Conservation (phyloP, 1,140 invertebrate genomes). For the Aphaenogaster floridana region DNA sequence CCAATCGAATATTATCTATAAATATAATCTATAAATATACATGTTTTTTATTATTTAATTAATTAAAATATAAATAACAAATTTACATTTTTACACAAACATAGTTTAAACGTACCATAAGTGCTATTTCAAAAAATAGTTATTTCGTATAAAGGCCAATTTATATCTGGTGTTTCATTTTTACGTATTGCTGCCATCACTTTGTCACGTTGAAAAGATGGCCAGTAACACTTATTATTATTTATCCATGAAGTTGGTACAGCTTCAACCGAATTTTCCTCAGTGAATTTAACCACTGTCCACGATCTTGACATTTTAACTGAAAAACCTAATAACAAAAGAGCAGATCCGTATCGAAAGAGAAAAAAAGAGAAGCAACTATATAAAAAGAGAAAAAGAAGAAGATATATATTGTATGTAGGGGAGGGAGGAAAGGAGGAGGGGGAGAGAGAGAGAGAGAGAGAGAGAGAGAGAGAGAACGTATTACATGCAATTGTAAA, state of each 20-base stretch:
- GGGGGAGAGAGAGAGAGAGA: too few species aligned
- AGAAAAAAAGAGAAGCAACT: too few species aligned
- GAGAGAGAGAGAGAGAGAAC: too few species aligned
- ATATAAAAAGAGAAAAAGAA: background rate
- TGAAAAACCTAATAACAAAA: too few species aligned
- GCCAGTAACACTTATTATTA: slow-evolving; percentile 17
- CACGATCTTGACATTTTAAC: background rate
- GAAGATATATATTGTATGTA: too few species aligned
- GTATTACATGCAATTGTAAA: too few species aligned
- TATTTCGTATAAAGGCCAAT: slow-evolving; percentile 9
- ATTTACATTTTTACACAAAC: background rate
- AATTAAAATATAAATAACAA: background rate
- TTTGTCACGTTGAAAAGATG: background rate
- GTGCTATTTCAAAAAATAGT: slow-evolving; percentile 1
- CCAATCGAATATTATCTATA: too few species aligned
- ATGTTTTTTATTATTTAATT: too few species aligned
- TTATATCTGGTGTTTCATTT: slow-evolving; percentile 5
- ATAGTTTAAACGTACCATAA: background rate
- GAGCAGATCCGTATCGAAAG: too few species aligned
- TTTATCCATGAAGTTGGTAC: slow-evolving; percentile 3
- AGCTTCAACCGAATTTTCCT: background rate
- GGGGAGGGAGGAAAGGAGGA: too few species aligned
- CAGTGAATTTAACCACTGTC: background rate
- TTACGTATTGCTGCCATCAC: background rate
- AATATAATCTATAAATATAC: too few species aligned